These are phyloP conservation scores for Oryctolagus cuniculus DNA, from an alignment of 2,113 vertebrate genomes.

Conservation along the genomic window DNA sequence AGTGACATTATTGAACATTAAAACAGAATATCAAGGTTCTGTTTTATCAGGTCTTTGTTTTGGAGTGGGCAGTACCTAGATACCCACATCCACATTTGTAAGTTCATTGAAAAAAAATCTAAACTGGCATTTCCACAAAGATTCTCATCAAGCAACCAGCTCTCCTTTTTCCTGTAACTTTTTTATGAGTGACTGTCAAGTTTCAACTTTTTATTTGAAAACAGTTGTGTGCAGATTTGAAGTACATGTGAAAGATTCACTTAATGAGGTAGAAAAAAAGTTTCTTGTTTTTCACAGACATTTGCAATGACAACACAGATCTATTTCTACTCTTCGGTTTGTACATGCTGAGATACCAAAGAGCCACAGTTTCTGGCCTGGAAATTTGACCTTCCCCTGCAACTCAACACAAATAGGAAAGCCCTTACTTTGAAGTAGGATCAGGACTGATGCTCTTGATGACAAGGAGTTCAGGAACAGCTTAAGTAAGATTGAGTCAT, in stretches of 20 bases:
- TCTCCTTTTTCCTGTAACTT: constrained; percentile 32
- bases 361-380: neutral
- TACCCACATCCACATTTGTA: neutral
- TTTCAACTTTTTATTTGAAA: constrained; percentile 9
- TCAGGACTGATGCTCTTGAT: neutral
- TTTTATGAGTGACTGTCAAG: neutral
- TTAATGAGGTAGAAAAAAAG: neutral
- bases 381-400: neutral
- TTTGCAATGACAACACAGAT: neutral
- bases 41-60: constrained; percentile 7
- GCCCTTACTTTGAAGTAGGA: constrained; percentile 19
- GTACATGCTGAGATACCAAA: neutral
- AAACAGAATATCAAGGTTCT: neutral
- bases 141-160: neutral
- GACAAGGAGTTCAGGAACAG: constrained; percentile 23
- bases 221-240: constrained; percentile 31
- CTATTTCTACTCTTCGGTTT: neutral
- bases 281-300: constrained; percentile 21
- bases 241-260: neutral
- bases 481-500: constrained; percentile 17
- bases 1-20: neutral
- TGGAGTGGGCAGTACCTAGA: neutral
- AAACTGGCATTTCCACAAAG: neutral
- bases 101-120: constrained; percentile 13
- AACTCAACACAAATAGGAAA: constrained; percentile 31